Percentiles rank a stretch among this genome's conserved stretches.
Evolutionary conservation across 2,888 invertebrate species (phyloP).

Genomic region (Encarsia formosa): DNA sequence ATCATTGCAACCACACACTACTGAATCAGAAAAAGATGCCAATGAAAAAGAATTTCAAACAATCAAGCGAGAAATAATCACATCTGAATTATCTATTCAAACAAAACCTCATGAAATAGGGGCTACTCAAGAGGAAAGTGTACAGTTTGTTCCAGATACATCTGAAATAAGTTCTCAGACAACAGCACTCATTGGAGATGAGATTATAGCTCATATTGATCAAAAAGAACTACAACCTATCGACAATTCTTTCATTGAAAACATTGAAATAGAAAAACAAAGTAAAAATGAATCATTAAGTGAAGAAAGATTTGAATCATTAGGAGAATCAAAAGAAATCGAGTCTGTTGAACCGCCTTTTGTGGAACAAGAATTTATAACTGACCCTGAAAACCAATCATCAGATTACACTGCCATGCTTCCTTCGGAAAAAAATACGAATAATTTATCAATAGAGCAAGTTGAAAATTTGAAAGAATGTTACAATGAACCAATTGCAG

Average conservation of each 20-base stretch:
- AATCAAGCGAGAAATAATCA: slow-evolving; percentile 7
- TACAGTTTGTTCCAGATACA: slow-evolving; percentile 42
- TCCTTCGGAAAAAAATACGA: too few species aligned
- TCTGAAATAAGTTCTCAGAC: slow-evolving; percentile 38
- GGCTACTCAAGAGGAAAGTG: slow-evolving; percentile 41
- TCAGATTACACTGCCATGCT: background rate
- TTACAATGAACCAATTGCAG: too few species aligned
- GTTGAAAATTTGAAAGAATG: background rate
- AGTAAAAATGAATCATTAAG: background rate
- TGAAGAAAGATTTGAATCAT: background rate
- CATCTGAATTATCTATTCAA: slow-evolving; percentile 28
- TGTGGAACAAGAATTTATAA: background rate
- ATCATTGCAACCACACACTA: background rate
- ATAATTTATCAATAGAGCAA: too few species aligned
- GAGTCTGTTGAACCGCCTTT: background rate
- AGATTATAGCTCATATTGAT: background rate
- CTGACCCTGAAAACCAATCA: background rate
- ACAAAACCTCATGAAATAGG: slow-evolving; percentile 44
- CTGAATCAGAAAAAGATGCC: background rate
- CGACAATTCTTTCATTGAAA: too few species aligned
- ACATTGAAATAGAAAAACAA: background rate
- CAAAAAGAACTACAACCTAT: background rate
- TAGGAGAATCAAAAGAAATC: background rate
- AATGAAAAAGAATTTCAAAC: slow-evolving; percentile 11
- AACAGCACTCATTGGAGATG: background rate